Conservation (phyloP, 1,140 invertebrate species). For the Phocides pigmalion region DNA sequence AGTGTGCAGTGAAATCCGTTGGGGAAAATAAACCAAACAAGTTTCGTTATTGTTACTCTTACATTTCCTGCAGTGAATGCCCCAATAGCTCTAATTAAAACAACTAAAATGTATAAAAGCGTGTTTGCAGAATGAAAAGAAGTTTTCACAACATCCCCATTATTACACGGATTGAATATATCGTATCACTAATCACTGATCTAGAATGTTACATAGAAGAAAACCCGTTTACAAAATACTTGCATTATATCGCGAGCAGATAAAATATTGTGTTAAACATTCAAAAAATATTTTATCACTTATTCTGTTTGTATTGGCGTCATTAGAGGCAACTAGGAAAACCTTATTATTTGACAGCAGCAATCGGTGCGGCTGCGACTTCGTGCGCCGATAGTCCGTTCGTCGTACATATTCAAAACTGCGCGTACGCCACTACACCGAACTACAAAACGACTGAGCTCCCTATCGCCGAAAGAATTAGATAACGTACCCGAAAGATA, state of each 20-base stretch:
- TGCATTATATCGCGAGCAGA: not conserved
- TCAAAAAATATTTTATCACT: not conserved
- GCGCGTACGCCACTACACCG: conserved; percentile 33
- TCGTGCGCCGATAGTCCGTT: conserved; percentile 25
- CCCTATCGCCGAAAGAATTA: conserved; percentile 45
- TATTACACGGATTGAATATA: too few relatives aligned
- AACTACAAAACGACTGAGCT: conserved; percentile 40
- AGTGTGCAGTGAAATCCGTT: too few relatives aligned
- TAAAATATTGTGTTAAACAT: not conserved
- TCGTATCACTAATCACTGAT: too few relatives aligned
- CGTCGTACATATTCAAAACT: conserved; percentile 36
- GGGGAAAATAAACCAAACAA: too few relatives aligned
- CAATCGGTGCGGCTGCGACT: conserved; percentile 39
- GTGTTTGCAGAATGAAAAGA: too few relatives aligned
- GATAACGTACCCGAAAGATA: conserved; percentile 56
- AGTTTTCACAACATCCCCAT: too few relatives aligned
- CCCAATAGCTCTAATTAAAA: too few relatives aligned
- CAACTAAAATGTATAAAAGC: too few relatives aligned
- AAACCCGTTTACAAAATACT: too few relatives aligned
- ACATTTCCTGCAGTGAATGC: too few relatives aligned
- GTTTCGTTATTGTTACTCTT: too few relatives aligned
- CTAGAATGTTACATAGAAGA: too few relatives aligned
- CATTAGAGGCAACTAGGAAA: conserved; percentile 18
- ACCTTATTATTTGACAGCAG: conserved; percentile 46
- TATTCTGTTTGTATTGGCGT: not conserved